phyloP scores from a whole-genome alignment of 2,888 invertebrate species.

The Eupithecia subumbrata region DNA sequence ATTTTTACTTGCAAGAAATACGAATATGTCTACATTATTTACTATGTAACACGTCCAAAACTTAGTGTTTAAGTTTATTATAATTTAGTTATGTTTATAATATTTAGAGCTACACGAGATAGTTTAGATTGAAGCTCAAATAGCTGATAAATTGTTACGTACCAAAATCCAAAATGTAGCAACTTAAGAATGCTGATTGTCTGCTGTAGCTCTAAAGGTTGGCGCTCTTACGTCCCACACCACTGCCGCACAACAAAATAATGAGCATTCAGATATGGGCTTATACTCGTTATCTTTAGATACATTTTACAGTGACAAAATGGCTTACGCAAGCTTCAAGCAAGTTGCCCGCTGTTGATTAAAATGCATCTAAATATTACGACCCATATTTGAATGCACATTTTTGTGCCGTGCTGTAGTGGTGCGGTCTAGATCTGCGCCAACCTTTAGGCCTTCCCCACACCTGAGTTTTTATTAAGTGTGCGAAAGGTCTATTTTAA shows the following conservation, averaged over 20 bases:
- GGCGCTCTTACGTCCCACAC: background rate
- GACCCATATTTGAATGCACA: background rate
- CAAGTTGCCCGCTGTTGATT: background rate
- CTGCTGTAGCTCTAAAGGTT: conserved; percentile 5
- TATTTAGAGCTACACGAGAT: background rate
- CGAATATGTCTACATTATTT: conserved; percentile 14
- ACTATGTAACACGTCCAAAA: conserved; percentile 21
- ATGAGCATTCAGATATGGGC: background rate
- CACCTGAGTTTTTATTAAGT: background rate
- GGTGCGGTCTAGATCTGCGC: background rate
- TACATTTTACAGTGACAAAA: background rate
- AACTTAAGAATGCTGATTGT: background rate
- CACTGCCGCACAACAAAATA: background rate
- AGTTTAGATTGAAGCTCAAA: conserved; percentile 1
- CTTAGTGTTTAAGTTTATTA: conserved; percentile 6
- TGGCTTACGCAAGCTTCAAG: background rate
- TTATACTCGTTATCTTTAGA: background rate
- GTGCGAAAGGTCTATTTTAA: conserved; percentile 2
- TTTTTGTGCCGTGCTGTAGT: background rate
- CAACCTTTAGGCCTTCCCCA: background rate
- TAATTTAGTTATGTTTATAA: background rate
- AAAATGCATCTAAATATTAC: background rate
- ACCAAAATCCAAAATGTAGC: background rate
- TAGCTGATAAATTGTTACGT: background rate
- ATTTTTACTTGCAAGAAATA: background rate